These are phyloP conservation scores for Cacatua alba DNA, from an alignment of 2,113 vertebrate species.

Conservation along the genomic window DNA sequence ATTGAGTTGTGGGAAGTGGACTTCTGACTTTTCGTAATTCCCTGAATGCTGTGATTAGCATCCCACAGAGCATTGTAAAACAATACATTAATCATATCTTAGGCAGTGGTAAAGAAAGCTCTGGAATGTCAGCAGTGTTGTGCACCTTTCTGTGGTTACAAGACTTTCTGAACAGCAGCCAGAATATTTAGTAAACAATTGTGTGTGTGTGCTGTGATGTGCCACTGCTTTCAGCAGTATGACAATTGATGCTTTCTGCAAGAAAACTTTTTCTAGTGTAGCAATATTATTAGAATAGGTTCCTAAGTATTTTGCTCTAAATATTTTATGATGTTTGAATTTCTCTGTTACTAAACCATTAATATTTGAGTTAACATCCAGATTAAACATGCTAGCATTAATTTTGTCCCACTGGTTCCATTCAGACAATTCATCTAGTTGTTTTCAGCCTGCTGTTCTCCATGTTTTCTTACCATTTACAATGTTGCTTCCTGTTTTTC, in stretches of 20 bases:
- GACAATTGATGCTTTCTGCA: background rate
- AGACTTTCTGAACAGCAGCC: background rate
- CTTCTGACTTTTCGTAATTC: background rate
- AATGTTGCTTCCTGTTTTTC: background rate
- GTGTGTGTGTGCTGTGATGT: background rate
- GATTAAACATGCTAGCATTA: background rate
- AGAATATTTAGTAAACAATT: background rate
- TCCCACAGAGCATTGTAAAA: background rate
- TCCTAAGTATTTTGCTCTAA: background rate
- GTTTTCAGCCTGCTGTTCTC: background rate
- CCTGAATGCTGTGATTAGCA: background rate
- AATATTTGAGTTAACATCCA: background rate
- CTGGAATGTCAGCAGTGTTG: background rate
- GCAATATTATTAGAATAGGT: background rate
- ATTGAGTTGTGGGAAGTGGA: background rate
- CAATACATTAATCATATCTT: background rate
- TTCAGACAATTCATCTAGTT: background rate
- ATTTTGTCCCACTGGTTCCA: background rate
- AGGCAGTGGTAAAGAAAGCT: background rate
- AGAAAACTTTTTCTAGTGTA: background rate
- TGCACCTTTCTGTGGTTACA: background rate
- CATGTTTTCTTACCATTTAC: background rate
- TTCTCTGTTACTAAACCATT: background rate
- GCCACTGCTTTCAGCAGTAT: background rate
- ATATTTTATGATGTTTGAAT: background rate